Percentiles rank a stretch among this genome's conserved stretches.
phyloP scores from a whole-genome alignment of 2,888 invertebrate genomes.

The Chalcis sispes region DNA sequence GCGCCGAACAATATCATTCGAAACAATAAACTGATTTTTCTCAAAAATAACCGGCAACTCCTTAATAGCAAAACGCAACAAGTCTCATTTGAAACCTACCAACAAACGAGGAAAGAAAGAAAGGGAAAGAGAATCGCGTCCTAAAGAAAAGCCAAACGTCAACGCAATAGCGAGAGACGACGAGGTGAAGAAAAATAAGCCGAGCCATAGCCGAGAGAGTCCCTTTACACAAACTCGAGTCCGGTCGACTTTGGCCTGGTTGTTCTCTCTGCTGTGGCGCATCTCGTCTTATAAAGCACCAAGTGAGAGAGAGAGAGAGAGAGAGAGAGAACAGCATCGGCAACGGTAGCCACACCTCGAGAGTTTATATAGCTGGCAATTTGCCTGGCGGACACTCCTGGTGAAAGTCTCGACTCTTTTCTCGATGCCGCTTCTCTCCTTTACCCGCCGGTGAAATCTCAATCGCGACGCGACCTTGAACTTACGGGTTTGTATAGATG shows the following conservation, averaged over 20 bases:
- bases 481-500: constrained; percentile 15
- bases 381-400: constrained; percentile 25
- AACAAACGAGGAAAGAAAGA: neutral
- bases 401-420: constrained; percentile 33
- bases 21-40: too few species aligned
- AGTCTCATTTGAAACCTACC: neutral
- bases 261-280: constrained; percentile 32
- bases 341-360: neutral
- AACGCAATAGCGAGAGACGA: neutral
- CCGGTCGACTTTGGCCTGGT: constrained; percentile 34
- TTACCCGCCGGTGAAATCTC: constrained; percentile 37
- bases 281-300: constrained; percentile 2
- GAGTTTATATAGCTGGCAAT: constrained; percentile 28
- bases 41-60: too few species aligned
- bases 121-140: neutral
- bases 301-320: neutral
- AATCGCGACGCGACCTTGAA: constrained; percentile 49
- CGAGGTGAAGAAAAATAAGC: neutral
- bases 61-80: too few species aligned
- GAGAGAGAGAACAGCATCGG: too few species aligned
- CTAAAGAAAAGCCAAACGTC: neutral
- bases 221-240: neutral
- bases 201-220: neutral
- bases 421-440: neutral
- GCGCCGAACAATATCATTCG: too few species aligned